Evolutionary conservation across 2,797 vertebrate species (phyloP).

Genomic region (Cyclura pinguis): DNA sequence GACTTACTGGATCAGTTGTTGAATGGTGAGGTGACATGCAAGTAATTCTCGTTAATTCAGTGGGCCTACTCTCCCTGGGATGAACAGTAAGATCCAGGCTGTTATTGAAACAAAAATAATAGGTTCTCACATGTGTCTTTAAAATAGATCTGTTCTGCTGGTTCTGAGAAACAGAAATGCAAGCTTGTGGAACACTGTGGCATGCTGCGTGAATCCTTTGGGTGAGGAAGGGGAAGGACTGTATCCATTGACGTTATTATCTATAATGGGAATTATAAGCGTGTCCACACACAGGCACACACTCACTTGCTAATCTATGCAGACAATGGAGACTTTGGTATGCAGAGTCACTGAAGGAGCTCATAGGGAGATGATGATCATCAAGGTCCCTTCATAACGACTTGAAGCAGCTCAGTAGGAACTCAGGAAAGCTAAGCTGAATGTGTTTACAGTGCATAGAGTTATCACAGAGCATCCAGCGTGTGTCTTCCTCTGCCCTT

Average conservation of each 20-base stretch:
- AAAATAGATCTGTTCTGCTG: not conserved
- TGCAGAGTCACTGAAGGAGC: not conserved
- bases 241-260: not conserved
- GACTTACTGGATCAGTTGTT: too few species aligned
- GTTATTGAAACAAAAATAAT: not conserved
- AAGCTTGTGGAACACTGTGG: not conserved
- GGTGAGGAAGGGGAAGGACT: not conserved
- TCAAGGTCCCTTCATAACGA: not conserved
- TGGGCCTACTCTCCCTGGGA: too few species aligned
- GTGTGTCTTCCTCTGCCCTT: not conserved
- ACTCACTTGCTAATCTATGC: not conserved
- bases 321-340: not conserved
- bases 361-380: not conserved
- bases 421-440: not conserved
- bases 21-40: too few species aligned
- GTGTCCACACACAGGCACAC: too few species aligned
- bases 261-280: not conserved
- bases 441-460: rapidly evolving
- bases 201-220: rapidly evolving
- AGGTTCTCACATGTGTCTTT: rapidly evolving
- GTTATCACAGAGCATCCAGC: not conserved
- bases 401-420: not conserved
- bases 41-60: too few species aligned
- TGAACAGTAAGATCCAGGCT: too few species aligned
- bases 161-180: not conserved